Percentiles rank a stretch among this genome's conserved stretches.
phyloP scores from a whole-genome alignment of 1,140 invertebrate species.

The Atopsyche davidsoni region DNA sequence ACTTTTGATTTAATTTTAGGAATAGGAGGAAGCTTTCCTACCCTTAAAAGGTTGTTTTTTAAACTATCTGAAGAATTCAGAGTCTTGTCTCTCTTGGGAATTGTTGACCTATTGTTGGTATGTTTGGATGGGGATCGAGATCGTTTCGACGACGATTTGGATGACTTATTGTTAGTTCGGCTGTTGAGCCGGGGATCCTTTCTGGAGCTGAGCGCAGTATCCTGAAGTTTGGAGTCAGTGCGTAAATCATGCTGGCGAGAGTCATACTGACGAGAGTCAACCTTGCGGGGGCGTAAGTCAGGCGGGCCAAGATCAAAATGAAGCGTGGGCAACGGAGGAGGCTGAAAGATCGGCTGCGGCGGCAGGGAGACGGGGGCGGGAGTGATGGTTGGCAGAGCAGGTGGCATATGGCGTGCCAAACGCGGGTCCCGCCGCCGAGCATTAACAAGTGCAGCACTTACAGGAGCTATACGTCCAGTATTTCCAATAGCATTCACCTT shows the following conservation, averaged over 20 bases:
- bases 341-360: not conserved
- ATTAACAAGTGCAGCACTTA: slow-evolving; percentile 54
- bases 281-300: no score
- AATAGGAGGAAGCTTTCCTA: slow-evolving; percentile 42
- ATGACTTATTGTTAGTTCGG: not conserved
- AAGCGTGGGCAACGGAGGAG: slow-evolving; percentile 1
- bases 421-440: slow-evolving; percentile 55
- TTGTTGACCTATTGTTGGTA: not conserved
- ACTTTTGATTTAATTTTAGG: slow-evolving; percentile 36
- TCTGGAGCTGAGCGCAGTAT: slow-evolving; percentile 3
- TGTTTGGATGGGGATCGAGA: slow-evolving; percentile 12
- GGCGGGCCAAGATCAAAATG: not conserved
- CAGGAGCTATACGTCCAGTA: slow-evolving; percentile 55
- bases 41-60: slow-evolving; percentile 34
- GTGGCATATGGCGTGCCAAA: slow-evolving; percentile 44
- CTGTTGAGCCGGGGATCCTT: slow-evolving; percentile 18
- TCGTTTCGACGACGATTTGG: slow-evolving; percentile 9
- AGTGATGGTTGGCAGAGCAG: slow-evolving; percentile 24
- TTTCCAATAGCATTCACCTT: no score
- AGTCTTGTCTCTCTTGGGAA: slow-evolving; percentile 16
- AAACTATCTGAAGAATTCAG: slow-evolving; percentile 19
- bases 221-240: no score
- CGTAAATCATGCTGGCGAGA: no score
- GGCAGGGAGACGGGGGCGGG: slow-evolving; percentile 7
- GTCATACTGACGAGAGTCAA: no score